phyloP scores from a whole-genome alignment of 2,888 invertebrate genomes.

The Epirrhoe alternata region DNA sequence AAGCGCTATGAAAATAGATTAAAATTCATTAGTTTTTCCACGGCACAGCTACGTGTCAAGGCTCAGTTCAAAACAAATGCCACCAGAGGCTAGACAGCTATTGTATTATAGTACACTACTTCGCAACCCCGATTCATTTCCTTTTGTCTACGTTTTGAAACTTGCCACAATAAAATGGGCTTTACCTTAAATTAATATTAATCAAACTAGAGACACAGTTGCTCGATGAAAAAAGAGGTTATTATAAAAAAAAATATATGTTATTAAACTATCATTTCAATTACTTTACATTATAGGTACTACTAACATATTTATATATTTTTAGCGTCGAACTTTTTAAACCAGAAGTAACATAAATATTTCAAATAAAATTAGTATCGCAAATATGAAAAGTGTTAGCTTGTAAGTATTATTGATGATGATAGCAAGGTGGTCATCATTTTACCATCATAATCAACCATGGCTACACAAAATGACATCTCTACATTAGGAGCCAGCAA shows the following conservation, averaged over 20 bases:
- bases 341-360: no score
- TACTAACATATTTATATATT: no score
- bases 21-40: not conserved
- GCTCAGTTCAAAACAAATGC: not conserved
- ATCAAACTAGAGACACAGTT: no score
- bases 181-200: not conserved
- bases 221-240: no score
- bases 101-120: not conserved
- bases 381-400: no score
- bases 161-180: not conserved
- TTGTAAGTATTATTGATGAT: not conserved
- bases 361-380: no score
- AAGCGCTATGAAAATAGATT: not conserved
- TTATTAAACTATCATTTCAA: no score
- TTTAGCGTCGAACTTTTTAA: no score
- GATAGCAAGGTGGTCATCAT: slow-evolving; percentile 4
- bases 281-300: no score
- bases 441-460: slow-evolving; percentile 9
- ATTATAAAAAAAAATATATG: no score
- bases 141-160: slow-evolving; percentile 15
- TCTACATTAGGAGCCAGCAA: slow-evolving; percentile 4
- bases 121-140: slow-evolving; percentile 10
- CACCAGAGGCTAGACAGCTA: not conserved
- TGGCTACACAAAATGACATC: not conserved
- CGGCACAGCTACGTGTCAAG: not conserved